Conservation (phyloP, 2,888 invertebrate genomes). For the Aleiodes testaceus region DNA sequence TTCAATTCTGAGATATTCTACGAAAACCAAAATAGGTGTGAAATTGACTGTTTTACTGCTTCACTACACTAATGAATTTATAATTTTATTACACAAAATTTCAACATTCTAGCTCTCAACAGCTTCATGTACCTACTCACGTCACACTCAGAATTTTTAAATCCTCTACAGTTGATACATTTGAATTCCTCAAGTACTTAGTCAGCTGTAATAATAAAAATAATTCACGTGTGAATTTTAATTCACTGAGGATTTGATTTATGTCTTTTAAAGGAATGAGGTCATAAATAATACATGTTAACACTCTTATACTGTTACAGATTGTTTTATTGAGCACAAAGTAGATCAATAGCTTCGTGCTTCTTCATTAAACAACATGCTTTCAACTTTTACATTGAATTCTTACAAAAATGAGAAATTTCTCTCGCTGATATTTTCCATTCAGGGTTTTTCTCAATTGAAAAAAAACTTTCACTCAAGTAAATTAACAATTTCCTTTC, state of each 20-base stretch:
- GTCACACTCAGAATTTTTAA: slow-evolving; percentile 81
- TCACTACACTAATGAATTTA: not conserved
- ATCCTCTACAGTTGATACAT: slow-evolving; percentile 79
- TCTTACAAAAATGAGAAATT: no score
- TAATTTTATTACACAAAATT: not conserved
- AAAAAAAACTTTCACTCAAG: no score
- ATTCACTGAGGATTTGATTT: not conserved
- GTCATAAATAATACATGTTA: not conserved
- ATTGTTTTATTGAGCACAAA: no score
- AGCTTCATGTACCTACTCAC: slow-evolving; percentile 74
- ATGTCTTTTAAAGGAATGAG: slow-evolving; percentile 25
- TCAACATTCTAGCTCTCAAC: slow-evolving; percentile 46
- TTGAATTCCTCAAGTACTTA: slow-evolving; percentile 78
- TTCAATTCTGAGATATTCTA: no score
- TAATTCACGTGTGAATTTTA: slow-evolving; percentile 5
- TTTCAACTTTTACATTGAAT: no score
- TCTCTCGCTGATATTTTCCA: no score
- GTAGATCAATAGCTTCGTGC: no score
- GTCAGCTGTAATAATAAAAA: slow-evolving; percentile 76
- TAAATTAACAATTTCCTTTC: no score
- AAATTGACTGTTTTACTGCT: slow-evolving; percentile 4
- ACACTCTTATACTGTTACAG: not conserved
- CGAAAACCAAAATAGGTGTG: slow-evolving; percentile 61
- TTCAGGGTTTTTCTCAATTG: no score
- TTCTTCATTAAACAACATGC: no score